Conservation (phyloP, 2,113 vertebrate genomes). For the Cheilinus undulatus region DNA sequence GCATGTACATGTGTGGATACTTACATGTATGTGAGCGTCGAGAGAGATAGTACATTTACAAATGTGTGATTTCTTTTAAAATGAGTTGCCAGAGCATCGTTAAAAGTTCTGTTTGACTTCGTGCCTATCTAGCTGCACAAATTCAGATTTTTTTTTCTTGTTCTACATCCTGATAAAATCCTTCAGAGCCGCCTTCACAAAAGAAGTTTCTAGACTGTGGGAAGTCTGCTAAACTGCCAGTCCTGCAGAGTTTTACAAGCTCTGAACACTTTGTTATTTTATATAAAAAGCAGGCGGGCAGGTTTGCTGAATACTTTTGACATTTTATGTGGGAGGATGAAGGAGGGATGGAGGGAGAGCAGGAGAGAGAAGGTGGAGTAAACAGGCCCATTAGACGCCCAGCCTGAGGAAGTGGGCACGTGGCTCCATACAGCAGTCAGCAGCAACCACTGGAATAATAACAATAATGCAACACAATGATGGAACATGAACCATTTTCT, state of each 20-base stretch:
- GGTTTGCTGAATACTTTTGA: constrained; percentile 68
- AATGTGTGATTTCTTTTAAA: no score
- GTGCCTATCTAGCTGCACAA: background rate
- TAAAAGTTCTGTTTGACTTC: constrained; percentile 10
- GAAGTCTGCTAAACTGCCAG: constrained; percentile 81
- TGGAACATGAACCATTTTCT: constrained; percentile 15
- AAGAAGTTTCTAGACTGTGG: constrained; percentile 61
- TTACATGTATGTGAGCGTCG: background rate
- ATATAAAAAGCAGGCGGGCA: constrained; percentile 73
- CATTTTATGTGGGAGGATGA: constrained; percentile 78
- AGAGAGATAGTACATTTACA: no score
- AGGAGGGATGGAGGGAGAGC: constrained; percentile 38
- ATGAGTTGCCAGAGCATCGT: constrained; percentile 31
- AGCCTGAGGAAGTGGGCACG: constrained; percentile 71
- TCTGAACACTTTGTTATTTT: constrained; percentile 77
- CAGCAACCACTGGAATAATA: constrained; percentile 38
- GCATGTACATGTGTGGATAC: constrained; percentile 26
- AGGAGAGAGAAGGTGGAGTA: constrained; percentile 64
- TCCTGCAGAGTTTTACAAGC: constrained; percentile 77
- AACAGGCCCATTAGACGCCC: constrained; percentile 71
- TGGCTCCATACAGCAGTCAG: constrained; percentile 68
- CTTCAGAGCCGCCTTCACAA: constrained; percentile 42
- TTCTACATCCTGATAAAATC: background rate
- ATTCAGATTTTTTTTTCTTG: constrained; percentile 12
- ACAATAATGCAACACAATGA: constrained; percentile 40